Conservation (phyloP, 1,140 invertebrate species). For the Bombus pascuorum region DNA sequence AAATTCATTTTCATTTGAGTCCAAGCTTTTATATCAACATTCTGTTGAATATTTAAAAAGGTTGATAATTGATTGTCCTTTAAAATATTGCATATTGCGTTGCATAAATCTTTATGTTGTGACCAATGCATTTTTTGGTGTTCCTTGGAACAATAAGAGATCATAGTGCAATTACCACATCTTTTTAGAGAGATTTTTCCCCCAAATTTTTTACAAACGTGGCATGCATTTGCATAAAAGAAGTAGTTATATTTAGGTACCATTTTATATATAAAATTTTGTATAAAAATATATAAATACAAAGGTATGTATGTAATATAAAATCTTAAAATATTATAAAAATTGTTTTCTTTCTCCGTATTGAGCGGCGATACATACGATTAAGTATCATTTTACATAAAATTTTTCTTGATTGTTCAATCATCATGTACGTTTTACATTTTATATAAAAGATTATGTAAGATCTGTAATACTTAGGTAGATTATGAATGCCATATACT, state of each 20-base stretch:
- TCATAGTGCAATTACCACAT: slow-evolving; percentile 75
- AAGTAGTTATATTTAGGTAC: background rate
- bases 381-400: slow-evolving; percentile 3
- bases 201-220: slow-evolving; percentile 70
- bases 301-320: background rate
- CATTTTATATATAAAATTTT: slow-evolving; percentile 7
- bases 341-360: background rate
- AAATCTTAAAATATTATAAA: background rate
- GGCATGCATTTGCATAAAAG: slow-evolving; percentile 73
- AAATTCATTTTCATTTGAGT: slow-evolving; percentile 67
- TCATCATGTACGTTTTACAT: background rate
- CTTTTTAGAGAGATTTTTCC: slow-evolving; percentile 65
- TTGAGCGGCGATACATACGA: background rate
- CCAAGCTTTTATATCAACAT: slow-evolving; percentile 56
- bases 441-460: background rate
- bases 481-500: background rate
- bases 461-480: background rate
- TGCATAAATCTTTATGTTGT: slow-evolving; percentile 74
- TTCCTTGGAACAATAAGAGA: slow-evolving; percentile 71
- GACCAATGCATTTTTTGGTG: slow-evolving; percentile 76
- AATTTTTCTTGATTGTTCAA: background rate
- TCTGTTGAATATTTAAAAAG: slow-evolving; percentile 39
- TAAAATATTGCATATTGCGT: slow-evolving; percentile 55
- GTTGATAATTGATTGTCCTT: slow-evolving; percentile 32
- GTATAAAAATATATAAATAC: background rate